Conservation (phyloP, 2,113 vertebrate species). For the Pituophis catenifer region DNA sequence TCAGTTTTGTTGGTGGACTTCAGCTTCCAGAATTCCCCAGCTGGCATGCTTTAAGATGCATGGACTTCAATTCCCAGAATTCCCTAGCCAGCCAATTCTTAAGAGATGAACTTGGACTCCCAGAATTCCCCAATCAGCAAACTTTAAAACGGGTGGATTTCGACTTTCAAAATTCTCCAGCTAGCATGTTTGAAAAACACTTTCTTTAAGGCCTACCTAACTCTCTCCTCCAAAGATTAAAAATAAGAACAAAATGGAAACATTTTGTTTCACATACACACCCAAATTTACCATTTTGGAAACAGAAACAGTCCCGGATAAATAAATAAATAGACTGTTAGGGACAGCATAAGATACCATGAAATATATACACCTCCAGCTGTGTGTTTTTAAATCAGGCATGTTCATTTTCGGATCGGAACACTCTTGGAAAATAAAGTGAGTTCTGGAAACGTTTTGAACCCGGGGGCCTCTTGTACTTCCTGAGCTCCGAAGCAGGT, state of each 20-base stretch:
- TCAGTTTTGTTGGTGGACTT: background rate
- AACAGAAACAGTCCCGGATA: background rate
- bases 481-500: constrained; percentile 33
- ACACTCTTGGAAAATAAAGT: constrained; percentile 2
- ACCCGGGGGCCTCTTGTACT: background rate
- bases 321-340: background rate
- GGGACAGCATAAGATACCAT: background rate
- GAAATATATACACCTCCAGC: background rate
- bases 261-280: background rate
- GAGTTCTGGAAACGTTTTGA: background rate
- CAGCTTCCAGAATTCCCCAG: background rate
- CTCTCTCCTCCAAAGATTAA: background rate
- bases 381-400: background rate
- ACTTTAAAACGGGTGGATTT: background rate
- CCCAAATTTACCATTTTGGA: background rate
- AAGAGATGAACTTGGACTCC: background rate
- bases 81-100: background rate
- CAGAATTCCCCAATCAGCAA: background rate
- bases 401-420: background rate
- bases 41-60: background rate
- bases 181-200: background rate
- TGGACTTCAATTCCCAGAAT: background rate
- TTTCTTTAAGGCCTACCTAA: background rate
- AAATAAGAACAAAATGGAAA: background rate
- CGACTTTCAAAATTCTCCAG: background rate